Conservation (phyloP, 2,113 vertebrate species). For the Sorex fumeus region DNA sequence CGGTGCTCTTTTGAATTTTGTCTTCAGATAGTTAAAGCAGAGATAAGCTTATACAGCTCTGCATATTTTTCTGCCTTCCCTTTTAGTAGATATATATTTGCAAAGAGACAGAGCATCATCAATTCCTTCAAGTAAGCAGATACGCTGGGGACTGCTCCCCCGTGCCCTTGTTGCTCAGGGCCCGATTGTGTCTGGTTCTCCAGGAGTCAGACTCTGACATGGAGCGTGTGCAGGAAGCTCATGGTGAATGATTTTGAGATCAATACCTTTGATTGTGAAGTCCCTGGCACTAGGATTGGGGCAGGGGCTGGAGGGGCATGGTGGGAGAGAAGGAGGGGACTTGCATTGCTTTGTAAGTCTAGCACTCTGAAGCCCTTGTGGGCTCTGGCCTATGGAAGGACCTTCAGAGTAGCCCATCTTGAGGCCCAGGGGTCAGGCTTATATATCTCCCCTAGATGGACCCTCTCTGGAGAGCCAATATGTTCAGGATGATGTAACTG, state of each 20-base stretch:
- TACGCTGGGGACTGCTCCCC: too few species aligned
- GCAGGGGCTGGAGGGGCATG: background rate
- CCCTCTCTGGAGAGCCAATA: background rate
- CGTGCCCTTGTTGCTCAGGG: too few species aligned
- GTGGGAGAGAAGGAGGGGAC: background rate
- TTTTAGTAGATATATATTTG: conserved; percentile 32
- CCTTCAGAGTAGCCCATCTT: background rate
- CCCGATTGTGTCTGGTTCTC: accelerated
- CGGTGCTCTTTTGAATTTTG: conserved; percentile 43
- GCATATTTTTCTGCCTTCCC: background rate
- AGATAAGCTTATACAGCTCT: background rate
- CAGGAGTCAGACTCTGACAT: background rate
- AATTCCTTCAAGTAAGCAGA: background rate
- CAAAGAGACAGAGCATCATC: background rate
- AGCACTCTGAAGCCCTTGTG: background rate
- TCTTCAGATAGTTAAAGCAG: background rate
- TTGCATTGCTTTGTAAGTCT: background rate
- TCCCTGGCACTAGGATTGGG: too few species aligned
- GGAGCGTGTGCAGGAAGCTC: background rate
- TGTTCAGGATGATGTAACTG: background rate
- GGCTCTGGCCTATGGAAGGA: background rate
- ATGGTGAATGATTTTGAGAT: background rate
- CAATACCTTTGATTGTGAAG: too few species aligned
- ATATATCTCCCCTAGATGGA: too few species aligned
- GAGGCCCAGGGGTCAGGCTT: background rate